Percentiles rank a stretch among this genome's conserved stretches.
Conservation (phyloP, 2,113 vertebrate genomes). For the Elephas maximus region DNA sequence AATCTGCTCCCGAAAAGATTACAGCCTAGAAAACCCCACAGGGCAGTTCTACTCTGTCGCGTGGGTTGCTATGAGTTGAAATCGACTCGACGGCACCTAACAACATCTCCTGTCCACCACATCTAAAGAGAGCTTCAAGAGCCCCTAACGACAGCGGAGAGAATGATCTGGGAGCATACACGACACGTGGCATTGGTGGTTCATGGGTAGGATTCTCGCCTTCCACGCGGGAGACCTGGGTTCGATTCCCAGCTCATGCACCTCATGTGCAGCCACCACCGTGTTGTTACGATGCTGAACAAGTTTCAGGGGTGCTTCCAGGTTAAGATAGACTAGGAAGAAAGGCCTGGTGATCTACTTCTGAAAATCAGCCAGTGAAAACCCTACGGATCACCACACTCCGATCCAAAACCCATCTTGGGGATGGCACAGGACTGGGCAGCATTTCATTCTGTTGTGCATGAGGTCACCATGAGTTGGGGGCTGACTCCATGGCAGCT, state of each 20-base stretch:
- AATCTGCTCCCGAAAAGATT: neutral
- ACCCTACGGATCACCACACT: neutral
- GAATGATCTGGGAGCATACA: neutral
- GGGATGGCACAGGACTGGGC: neutral
- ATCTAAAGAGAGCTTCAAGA: neutral
- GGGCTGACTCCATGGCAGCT: neutral
- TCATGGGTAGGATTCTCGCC: no score
- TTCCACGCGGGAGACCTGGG: no score
- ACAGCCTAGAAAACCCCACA: neutral
- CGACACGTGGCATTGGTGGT: neutral
- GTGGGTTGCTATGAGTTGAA: neutral
- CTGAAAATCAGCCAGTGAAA: neutral
- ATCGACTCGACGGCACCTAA: neutral
- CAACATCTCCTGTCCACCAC: neutral
- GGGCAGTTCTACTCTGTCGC: no score
- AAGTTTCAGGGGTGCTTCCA: no score
- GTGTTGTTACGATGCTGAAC: no score
- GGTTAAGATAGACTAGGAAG: neutral
- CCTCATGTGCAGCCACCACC: no score
- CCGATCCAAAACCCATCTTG: neutral
- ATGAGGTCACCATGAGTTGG: neutral
- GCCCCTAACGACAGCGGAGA: accelerated
- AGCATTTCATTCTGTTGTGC: neutral
- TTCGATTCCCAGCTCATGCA: no score
- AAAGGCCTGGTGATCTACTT: neutral